These are phyloP conservation scores for Macaria liturata DNA, from an alignment of 2,888 invertebrate species.

Conservation along the genomic window DNA sequence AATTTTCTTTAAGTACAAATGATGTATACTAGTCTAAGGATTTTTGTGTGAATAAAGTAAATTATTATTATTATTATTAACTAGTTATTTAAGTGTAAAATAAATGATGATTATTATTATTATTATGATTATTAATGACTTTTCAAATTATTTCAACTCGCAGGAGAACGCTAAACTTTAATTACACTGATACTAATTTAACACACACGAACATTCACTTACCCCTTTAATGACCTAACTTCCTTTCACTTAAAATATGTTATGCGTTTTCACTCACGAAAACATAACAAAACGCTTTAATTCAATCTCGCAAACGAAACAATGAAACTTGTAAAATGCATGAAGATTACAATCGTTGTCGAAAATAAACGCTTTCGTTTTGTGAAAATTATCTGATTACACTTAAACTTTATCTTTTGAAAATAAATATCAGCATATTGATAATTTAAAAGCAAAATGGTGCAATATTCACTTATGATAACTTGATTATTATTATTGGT, in stretches of 20 bases:
- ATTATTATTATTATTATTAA: no score
- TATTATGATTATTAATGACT: no score
- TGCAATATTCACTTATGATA: constrained; percentile 1
- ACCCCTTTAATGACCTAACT: constrained; percentile 15
- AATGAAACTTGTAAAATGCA: constrained; percentile 6
- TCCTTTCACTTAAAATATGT: constrained; percentile 10
- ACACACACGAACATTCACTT: constrained; percentile 23
- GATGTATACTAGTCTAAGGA: no score
- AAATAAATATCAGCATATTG: no score
- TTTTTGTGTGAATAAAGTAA: no score
- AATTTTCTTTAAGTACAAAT: no score
- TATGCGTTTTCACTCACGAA: constrained; percentile 6
- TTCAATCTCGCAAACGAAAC: constrained; percentile 12
- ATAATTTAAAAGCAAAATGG: no score
- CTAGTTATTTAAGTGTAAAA: no score
- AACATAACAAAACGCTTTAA: constrained; percentile 10
- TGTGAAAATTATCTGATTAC: background rate
- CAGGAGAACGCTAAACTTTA: constrained; percentile 11
- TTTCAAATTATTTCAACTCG: constrained; percentile 23
- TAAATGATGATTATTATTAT: no score
- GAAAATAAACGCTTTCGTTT: constrained; percentile 2
- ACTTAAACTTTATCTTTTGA: no score
- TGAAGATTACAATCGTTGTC: constrained; percentile 4
- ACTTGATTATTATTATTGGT: constrained; percentile 19
- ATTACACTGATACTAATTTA: constrained; percentile 17